Conservation (phyloP, 1,140 invertebrate species). For the Sitobion miscanthi region DNA sequence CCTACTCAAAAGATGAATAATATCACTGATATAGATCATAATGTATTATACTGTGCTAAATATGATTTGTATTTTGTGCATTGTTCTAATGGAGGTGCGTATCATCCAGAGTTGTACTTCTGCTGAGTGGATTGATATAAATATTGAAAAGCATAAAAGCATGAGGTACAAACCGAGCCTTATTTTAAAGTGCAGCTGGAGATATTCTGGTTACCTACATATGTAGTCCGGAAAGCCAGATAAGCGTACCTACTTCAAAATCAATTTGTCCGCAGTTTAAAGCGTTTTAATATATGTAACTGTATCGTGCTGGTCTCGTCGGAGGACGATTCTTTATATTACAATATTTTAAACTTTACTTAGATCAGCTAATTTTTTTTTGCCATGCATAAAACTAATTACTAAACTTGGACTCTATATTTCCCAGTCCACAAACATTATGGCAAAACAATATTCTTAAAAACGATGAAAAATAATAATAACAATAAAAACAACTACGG, state of each 20-base stretch:
- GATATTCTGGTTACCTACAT: neutral
- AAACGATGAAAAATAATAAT: neutral
- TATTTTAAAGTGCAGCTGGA: neutral
- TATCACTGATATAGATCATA: neutral
- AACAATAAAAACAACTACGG: neutral
- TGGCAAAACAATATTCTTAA: neutral
- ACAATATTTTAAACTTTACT: neutral
- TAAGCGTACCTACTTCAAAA: neutral
- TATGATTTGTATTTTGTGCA: neutral
- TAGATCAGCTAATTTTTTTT: too few relatives aligned
- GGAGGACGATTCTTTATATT: neutral
- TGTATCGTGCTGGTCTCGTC: neutral
- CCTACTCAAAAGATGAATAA: neutral
- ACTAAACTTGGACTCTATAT: too few relatives aligned
- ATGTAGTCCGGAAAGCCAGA: neutral
- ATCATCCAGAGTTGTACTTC: neutral
- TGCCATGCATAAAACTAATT: too few relatives aligned
- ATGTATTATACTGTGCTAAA: neutral
- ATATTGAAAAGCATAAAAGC: slow-evolving; percentile 2
- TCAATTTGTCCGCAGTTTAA: neutral
- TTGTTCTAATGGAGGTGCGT: neutral
- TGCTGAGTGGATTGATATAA: neutral
- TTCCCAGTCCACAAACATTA: neutral
- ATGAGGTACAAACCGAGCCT: neutral
- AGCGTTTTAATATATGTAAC: neutral